These are phyloP conservation scores for Rhynchonycteris naso DNA, from an alignment of 2,797 vertebrate species.

Conservation along the genomic window DNA sequence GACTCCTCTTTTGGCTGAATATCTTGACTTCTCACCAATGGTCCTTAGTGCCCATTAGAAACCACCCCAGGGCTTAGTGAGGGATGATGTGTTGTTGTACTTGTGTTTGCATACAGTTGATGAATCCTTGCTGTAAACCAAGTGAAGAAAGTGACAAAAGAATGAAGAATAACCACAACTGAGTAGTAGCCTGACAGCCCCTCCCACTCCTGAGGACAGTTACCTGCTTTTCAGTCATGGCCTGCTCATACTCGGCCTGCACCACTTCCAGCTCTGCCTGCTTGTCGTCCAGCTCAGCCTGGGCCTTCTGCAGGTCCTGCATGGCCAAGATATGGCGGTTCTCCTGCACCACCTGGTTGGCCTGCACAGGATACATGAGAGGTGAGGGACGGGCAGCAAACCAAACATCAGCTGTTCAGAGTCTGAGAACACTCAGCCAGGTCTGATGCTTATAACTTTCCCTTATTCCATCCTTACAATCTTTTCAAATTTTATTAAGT, in stretches of 20 bases:
- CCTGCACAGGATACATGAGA: slow-evolving; percentile 83
- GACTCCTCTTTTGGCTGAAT: neutral
- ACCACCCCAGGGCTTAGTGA: neutral
- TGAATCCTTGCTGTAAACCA: neutral
- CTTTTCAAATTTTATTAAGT: neutral
- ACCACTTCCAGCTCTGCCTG: slow-evolving; percentile 94
- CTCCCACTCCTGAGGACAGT: neutral
- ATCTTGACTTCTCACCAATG: neutral
- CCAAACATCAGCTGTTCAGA: rapidly evolving
- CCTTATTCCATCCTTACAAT: neutral
- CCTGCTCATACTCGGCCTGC: slow-evolving; percentile 93
- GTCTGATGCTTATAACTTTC: rapidly evolving
- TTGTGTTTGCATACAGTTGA: rapidly evolving
- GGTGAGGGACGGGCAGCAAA: neutral
- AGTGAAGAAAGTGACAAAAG: neutral
- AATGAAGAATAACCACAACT: neutral
- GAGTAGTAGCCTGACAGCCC: rapidly evolving
- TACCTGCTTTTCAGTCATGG: slow-evolving; percentile 96
- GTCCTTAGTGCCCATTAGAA: neutral
- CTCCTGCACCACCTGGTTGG: slow-evolving; percentile 95
- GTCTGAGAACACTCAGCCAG: neutral
- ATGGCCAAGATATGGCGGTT: slow-evolving; percentile 91
- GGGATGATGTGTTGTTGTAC: no score
- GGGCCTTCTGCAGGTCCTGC: slow-evolving; percentile 93
- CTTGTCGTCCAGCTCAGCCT: slow-evolving; percentile 94